Conservation (phyloP, 2,888 invertebrate genomes). For the Catonia carolina region DNA sequence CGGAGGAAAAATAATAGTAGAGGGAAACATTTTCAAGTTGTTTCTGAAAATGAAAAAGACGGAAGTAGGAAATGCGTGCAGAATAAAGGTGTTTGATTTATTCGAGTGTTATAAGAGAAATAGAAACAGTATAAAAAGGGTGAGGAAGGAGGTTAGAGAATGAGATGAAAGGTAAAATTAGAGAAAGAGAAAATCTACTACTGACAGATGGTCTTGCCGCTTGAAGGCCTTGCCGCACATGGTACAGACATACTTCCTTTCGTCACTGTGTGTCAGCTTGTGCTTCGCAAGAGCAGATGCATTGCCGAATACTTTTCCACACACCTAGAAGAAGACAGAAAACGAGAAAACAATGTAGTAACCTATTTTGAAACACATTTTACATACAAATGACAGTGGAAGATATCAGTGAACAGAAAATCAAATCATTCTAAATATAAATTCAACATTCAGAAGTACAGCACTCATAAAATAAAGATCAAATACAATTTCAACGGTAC, state of each 20-base stretch:
- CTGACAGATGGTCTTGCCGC: constrained; percentile 97
- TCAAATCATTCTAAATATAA: no score
- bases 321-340: constrained; percentile 61
- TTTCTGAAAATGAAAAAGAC: background rate
- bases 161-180: background rate
- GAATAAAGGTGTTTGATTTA: background rate
- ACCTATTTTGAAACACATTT: no score
- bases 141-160: background rate
- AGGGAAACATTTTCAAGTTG: background rate
- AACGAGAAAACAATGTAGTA: no score
- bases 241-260: constrained; percentile 90
- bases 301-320: constrained; percentile 95
- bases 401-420: no score
- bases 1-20: no score
- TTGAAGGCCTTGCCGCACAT: constrained; percentile 98
- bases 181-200: constrained; percentile 36
- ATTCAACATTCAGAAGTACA: no score
- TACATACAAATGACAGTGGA: no score
- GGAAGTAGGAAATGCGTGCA: background rate
- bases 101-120: background rate
- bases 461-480: no score
- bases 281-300: constrained; percentile 94
- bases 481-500: no score
- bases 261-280: constrained; percentile 96
- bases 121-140: background rate